Conservation (phyloP, 2,888 invertebrate species). For the Spodoptera picta region DNA sequence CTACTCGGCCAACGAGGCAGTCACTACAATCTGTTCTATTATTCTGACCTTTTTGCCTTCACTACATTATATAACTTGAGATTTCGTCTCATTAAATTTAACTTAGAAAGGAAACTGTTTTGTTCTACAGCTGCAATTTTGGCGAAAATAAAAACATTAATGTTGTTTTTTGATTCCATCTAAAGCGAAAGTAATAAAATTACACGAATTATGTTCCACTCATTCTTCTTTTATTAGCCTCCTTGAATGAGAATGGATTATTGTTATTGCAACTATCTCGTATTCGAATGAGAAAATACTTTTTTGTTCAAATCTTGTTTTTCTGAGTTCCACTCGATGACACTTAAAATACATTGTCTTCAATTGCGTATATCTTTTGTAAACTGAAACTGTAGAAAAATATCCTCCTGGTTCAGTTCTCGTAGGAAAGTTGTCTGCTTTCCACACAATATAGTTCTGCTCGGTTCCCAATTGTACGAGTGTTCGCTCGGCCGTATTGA, state of each 20-base stretch:
- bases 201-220: too few species aligned
- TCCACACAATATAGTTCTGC: constrained; percentile 42
- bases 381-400: constrained; percentile 1
- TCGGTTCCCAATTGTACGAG: constrained; percentile 34
- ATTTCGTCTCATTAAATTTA: constrained; percentile 24
- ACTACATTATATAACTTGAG: background rate
- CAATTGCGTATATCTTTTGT: background rate
- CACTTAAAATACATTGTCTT: too few species aligned
- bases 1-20: too few species aligned
- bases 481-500: constrained; percentile 41
- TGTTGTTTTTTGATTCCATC: too few species aligned
- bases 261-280: too few species aligned
- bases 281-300: too few species aligned
- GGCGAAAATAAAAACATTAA: too few species aligned
- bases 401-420: background rate
- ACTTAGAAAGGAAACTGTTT: constrained; percentile 24
- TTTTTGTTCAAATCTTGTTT: too few species aligned
- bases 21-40: constrained; percentile 33
- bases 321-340: too few species aligned
- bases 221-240: too few species aligned
- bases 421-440: constrained; percentile 36
- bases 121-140: constrained; percentile 2
- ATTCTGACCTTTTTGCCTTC: constrained; percentile 34
- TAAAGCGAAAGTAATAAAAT: constrained; percentile 8
- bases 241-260: too few species aligned